Evolutionary conservation across 2,113 vertebrate species (phyloP).

Genomic region (Prinia subflava): DNA sequence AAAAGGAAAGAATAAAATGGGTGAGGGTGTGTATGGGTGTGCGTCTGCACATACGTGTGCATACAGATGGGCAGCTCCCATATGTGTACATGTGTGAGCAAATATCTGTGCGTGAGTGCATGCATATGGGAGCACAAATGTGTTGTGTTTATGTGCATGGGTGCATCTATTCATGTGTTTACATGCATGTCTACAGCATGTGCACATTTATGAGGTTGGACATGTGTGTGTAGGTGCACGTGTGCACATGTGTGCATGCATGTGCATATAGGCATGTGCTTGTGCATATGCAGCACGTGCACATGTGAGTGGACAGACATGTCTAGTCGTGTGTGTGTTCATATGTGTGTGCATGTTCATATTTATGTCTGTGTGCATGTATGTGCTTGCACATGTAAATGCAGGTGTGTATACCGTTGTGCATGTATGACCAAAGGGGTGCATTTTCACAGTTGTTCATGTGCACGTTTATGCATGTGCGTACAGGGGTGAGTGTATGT

Average conservation of each 20-base stretch:
- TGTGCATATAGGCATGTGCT: neutral
- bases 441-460: neutral
- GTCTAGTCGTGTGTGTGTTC: too few species aligned
- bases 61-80: neutral
- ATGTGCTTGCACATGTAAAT: neutral
- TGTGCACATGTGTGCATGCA: too few species aligned
- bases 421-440: fast-evolving
- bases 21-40: fast-evolving
- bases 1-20: neutral
- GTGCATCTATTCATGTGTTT: neutral
- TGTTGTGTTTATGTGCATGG: too few species aligned
- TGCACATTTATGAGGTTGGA: neutral
- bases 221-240: neutral
- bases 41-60: neutral
- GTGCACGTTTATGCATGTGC: neutral
- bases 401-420: fast-evolving
- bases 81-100: neutral
- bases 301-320: neutral
- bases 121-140: neutral
- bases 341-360: neutral
- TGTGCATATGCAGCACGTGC: neutral
- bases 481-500: neutral
- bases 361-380: neutral
- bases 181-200: neutral
- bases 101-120: neutral